phyloP scores from a whole-genome alignment of 2,797 vertebrate genomes.

The Telmatherina bonti region DNA sequence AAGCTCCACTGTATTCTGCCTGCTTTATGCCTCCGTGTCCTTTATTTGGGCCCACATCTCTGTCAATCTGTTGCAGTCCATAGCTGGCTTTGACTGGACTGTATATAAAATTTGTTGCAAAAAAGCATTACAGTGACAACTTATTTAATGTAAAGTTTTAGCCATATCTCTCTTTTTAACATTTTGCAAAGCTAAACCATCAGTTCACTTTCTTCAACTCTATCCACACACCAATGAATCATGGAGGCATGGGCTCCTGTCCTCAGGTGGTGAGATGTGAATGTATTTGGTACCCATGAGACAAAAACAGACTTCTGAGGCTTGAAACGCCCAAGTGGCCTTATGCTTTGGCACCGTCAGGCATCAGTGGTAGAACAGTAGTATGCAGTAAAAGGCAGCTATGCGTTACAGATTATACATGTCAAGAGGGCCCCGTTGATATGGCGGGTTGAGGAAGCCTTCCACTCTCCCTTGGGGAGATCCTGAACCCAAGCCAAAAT shows the following conservation, averaged over 20 bases:
- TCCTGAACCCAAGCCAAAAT: slow-evolving; percentile 72
- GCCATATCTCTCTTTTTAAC: not conserved
- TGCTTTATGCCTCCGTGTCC: too few species aligned
- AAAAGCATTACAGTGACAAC: not conserved
- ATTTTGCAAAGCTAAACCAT: slow-evolving; percentile 17
- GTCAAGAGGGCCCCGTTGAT: slow-evolving; percentile 67
- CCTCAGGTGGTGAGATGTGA: slow-evolving; percentile 76
- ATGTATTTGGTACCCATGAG: slow-evolving; percentile 51
- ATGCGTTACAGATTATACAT: slow-evolving; percentile 73
- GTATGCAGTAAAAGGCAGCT: slow-evolving; percentile 69
- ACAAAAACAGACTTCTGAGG: slow-evolving; percentile 73
- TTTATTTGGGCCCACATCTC: too few species aligned
- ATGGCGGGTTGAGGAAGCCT: slow-evolving; percentile 58
- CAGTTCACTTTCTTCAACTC: slow-evolving; percentile 17
- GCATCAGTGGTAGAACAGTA: slow-evolving; percentile 66
- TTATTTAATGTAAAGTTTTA: not conserved
- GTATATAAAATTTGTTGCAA: not conserved
- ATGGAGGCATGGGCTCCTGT: slow-evolving; percentile 48
- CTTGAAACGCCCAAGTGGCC: slow-evolving; percentile 70
- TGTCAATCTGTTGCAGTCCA: too few species aligned
- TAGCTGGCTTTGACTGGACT: not conserved
- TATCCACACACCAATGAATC: slow-evolving; percentile 35
- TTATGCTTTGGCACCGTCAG: slow-evolving; percentile 62
- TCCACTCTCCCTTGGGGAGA: slow-evolving; percentile 66
- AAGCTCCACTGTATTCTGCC: too few species aligned